Percentiles rank a stretch among this genome's conserved stretches.
These are phyloP conservation scores for Caenorhabditis japonica DNA, from an alignment of 2,888 invertebrate genomes.

Conservation along the genomic window DNA sequence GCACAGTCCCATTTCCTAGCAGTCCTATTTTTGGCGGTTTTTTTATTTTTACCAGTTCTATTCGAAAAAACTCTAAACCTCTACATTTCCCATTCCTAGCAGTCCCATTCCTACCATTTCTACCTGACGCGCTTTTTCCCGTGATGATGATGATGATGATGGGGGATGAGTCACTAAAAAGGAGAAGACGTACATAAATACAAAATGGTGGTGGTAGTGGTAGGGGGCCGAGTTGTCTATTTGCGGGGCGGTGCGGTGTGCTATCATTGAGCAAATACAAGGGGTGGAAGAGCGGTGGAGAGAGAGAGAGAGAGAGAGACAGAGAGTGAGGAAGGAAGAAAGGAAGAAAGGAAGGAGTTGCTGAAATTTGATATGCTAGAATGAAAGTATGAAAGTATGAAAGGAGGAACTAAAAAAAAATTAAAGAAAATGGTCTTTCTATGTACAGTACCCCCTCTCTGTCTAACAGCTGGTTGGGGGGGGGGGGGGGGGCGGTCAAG, in stretches of 20 bases:
- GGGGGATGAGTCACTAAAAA: background rate
- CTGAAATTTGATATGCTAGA: conserved; percentile 21
- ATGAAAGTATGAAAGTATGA: background rate
- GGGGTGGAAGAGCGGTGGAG: background rate
- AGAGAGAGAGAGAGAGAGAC: background rate
- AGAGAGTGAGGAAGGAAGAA: background rate
- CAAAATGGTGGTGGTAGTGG: background rate
- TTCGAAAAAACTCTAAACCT: too few species aligned
- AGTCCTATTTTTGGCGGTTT: too few species aligned
- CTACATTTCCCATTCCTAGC: too few species aligned
- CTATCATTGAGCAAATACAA: conserved; percentile 38
- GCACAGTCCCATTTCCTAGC: too few species aligned
- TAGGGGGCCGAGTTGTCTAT: too few species aligned
- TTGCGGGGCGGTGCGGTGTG: conserved; percentile 12
- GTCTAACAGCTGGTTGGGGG: background rate
- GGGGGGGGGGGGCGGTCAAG: background rate
- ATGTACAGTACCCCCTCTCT: too few species aligned
- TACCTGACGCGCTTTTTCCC: too few species aligned
- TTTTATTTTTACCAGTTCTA: too few species aligned
- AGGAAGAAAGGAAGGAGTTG: conserved; percentile 4
- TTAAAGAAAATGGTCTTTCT: background rate
- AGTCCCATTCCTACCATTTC: too few species aligned
- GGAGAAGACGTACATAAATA: background rate
- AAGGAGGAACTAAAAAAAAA: conserved; percentile 2
- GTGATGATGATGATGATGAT: too few species aligned